Evolutionary conservation across 2,888 invertebrate species (phyloP).

Genomic region (Hanleya hanleyi): DNA sequence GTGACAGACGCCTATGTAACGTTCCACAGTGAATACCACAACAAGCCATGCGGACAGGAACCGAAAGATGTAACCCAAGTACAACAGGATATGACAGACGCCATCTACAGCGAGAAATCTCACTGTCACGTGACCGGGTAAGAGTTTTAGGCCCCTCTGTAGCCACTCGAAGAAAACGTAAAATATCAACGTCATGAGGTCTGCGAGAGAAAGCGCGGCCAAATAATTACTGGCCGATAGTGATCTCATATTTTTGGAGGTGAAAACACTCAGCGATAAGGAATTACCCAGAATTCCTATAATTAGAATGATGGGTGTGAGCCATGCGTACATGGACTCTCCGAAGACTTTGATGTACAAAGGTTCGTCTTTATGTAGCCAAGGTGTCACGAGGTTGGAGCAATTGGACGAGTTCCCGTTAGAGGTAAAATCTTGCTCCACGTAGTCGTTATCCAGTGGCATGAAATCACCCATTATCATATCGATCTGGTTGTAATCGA

Average conservation of each 20-base stretch:
- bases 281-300: slow-evolving; percentile 86
- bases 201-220: slow-evolving; percentile 84
- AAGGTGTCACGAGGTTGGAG: not conserved
- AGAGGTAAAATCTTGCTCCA: no score
- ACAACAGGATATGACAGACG: slow-evolving; percentile 83
- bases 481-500: not conserved
- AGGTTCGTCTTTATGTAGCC: not conserved
- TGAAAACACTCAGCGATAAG: slow-evolving; percentile 84
- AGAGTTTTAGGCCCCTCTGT: slow-evolving; percentile 48
- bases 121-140: slow-evolving; percentile 31
- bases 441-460: not conserved
- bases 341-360: slow-evolving; percentile 13
- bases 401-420: not conserved
- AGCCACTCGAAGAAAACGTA: slow-evolving; percentile 70
- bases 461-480: not conserved
- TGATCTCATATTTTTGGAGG: slow-evolving; percentile 80
- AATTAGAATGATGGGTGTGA: slow-evolving; percentile 81
- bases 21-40: slow-evolving; percentile 66
- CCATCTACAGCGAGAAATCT: slow-evolving; percentile 58
- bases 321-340: slow-evolving; percentile 77
- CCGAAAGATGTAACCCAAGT: slow-evolving; percentile 76
- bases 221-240: slow-evolving; percentile 85
- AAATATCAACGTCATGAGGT: slow-evolving; percentile 82
- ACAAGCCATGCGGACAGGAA: slow-evolving; percentile 69
- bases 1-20: slow-evolving; percentile 68